phyloP scores from a whole-genome alignment of 92 coral and sea anemone species.

The Porites lobata region DNA sequence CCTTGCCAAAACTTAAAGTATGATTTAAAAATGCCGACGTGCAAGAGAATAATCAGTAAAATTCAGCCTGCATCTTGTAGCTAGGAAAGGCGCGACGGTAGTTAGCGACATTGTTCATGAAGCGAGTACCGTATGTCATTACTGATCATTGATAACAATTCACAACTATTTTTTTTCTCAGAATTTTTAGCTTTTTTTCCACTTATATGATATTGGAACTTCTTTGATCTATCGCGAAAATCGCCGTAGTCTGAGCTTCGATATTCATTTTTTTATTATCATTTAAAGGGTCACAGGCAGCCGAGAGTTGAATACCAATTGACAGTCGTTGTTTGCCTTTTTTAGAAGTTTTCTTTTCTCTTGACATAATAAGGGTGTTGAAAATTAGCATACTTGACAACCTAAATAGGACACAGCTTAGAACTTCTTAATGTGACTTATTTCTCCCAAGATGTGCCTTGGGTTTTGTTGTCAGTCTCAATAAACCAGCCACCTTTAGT shows the following conservation, averaged over 20 bases:
- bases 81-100: neutral
- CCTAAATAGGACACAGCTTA: neutral
- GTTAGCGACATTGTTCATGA: neutral
- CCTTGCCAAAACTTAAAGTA: neutral
- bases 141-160: neutral
- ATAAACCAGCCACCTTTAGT: too few relatives aligned
- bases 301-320: neutral
- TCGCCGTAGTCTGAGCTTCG: neutral
- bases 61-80: too few relatives aligned
- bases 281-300: too few relatives aligned
- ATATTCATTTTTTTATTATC: neutral
- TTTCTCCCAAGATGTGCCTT: neutral
- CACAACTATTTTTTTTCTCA: neutral
- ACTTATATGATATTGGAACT: neutral
- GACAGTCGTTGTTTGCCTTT: neutral
- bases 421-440: neutral
- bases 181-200: neutral
- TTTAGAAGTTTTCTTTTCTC: neutral
- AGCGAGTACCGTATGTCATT: neutral
- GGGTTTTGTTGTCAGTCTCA: neutral
- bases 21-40: neutral
- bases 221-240: neutral
- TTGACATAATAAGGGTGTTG: neutral
- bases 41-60: too few relatives aligned
- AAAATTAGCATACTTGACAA: slow-evolving; percentile 37